Conservation (phyloP, 1,140 invertebrate species). For the Carposina sasakii region DNA sequence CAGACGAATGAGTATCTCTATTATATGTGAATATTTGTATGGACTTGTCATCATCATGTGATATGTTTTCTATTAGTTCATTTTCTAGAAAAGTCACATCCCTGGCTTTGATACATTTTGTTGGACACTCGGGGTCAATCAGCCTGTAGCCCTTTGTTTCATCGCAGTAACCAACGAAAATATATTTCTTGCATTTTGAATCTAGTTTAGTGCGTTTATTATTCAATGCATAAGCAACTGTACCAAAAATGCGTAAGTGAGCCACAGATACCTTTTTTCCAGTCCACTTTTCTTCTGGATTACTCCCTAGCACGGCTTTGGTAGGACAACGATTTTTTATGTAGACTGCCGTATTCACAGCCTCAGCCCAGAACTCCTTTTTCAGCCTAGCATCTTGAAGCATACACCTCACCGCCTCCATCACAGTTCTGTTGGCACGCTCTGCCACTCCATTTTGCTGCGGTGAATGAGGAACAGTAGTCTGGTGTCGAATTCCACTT, state of each 20-base stretch:
- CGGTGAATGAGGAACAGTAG: background rate
- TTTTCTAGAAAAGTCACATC: conserved; percentile 6
- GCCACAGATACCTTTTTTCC: conserved; percentile 33
- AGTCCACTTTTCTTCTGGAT: conserved; percentile 41
- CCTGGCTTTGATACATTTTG: background rate
- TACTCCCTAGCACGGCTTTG: conserved; percentile 5
- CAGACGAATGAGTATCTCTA: too few relatives aligned
- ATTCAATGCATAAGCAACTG: background rate
- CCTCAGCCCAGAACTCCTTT: conserved; percentile 3
- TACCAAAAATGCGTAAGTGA: conserved; percentile 44
- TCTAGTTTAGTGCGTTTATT: background rate
- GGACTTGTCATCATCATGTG: background rate
- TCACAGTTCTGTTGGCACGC: background rate
- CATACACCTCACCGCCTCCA: conserved; percentile 1
- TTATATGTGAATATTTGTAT: background rate
- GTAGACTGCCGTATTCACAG: conserved; percentile 2
- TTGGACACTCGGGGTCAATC: background rate
- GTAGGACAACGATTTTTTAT: conserved; percentile 5
- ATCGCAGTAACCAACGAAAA: conserved; percentile 11
- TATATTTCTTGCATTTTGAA: conserved; percentile 2
- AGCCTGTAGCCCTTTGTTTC: conserved; percentile 9
- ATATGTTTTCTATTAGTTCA: background rate
- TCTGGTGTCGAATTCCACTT: conserved; percentile 6
- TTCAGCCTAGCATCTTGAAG: background rate
- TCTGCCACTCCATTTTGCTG: conserved; percentile 1